Percentiles rank a stretch among this genome's conserved stretches.
phyloP scores from a whole-genome alignment of 2,888 invertebrate species.

The Anarsia innoxiella region DNA sequence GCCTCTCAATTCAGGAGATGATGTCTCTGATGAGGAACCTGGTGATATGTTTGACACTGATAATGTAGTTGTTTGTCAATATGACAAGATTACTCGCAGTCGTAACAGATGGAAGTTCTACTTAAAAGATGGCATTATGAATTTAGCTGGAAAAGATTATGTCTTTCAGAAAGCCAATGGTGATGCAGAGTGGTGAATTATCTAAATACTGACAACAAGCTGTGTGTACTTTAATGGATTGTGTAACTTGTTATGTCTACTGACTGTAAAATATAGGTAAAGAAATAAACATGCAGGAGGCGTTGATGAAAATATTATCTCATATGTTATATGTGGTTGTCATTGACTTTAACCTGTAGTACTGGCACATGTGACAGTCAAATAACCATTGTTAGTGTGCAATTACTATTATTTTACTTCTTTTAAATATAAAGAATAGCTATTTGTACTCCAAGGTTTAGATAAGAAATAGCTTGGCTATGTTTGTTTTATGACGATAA shows the following conservation, averaged over 20 bases:
- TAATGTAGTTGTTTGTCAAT: conserved; percentile 99
- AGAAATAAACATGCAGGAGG: conserved; percentile 26
- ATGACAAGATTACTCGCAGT: conserved; percentile 99
- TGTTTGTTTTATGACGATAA: conserved; percentile 3
- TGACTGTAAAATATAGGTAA: conserved; percentile 33
- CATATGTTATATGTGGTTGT: conserved; percentile 19
- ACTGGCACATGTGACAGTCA: conserved; percentile 1
- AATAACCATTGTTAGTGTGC: conserved; percentile 2
- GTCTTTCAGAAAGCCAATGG: conserved; percentile 99
- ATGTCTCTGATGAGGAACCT: conserved; percentile 97
- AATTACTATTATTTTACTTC: conserved; percentile 1
- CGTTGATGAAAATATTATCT: conserved; percentile 32
- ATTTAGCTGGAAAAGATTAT: conserved; percentile 97
- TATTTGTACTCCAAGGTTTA: conserved; percentile 8
- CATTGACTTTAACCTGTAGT: conserved; percentile 19
- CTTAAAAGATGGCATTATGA: conserved; percentile 99
- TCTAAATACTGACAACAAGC: conserved; percentile 32
- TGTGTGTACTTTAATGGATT: conserved; percentile 51
- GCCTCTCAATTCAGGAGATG: conserved; percentile 96
- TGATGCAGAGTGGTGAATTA: conserved; percentile 97
- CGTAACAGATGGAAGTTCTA: conserved; percentile 99
- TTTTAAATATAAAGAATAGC: conserved; percentile 3
- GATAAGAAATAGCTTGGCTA: conserved; percentile 10
- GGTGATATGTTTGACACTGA: conserved; percentile 98
- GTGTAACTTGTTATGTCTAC: conserved; percentile 46